Base-by-base conservation (phyloP, 2,797 vertebrate genomes). In the Erethizon dorsatum region DNA sequence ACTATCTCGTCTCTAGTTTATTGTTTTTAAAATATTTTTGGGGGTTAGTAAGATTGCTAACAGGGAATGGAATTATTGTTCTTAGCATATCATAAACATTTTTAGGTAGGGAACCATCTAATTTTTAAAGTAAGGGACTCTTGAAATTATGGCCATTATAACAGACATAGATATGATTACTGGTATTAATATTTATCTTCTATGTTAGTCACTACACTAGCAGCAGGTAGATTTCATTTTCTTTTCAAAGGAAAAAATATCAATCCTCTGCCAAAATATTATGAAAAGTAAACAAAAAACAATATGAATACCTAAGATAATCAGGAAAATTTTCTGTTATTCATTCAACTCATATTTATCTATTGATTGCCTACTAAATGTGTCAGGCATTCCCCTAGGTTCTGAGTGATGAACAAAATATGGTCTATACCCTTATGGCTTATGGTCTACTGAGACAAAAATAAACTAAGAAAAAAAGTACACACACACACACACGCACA, bases 131-230 rank as follows among this genome's bases (percentile, higher is more conserved):
- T 65, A 85, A 83, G 59, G 28, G 26, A 45, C 3, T 89, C 41
- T 67, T 92, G 67, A 78, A 89, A 97, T 87, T 91, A 93, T 91
- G 56, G 37, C 41, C 52, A 67, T 59, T 86, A 7, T 91, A 86
- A 83, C 26, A 90, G 47, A 85, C 69, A 6, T 95, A 86, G n/a
- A 86, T 73, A 79, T 57, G 28, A 75, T 50, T 93, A 91, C 28
- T 91, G 17, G 82, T 97, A 87, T n/a, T 88, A 91, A 77, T 93
- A 93, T 77, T 37, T 93, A 37, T 80, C 15, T 31, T 95, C 28
- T 83, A 54, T 47, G 26, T 77, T 86, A 77, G 61, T 83, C 37
- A 93, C n/a, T 69, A 52, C 82, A 84, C 75, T 24, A 88, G 79
- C 45, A 93, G 52, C 65, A 33, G 4, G 61, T n/a, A 78, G 75